A percentile compares a stretch with the other conserved stretches of the same genome.
Evolutionary conservation across 2,797 vertebrate species (phyloP).

Genomic region (Gallirallus australis): DNA sequence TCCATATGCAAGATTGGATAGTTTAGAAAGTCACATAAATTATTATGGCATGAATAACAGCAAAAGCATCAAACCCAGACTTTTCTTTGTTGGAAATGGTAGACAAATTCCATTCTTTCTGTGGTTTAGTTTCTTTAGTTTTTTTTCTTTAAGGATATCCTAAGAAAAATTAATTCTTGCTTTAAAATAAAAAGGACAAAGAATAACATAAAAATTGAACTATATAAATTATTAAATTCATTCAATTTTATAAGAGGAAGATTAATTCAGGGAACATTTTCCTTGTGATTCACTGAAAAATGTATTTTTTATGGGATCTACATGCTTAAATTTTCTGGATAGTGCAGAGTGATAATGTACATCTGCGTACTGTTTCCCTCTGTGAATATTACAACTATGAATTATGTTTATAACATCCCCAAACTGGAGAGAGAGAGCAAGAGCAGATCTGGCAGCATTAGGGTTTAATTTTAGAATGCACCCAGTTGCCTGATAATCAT

Average conservation of each 20-base stretch:
- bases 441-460: neutral
- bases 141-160: neutral
- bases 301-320: constrained; percentile 40
- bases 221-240: constrained; percentile 35
- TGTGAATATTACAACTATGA: constrained; percentile 20
- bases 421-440: neutral
- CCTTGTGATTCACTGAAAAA: constrained; percentile 14
- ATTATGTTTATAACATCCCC: neutral
- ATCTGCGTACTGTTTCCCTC: constrained; percentile 10
- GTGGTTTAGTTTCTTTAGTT: too few relatives aligned
- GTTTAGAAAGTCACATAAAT: constrained; percentile 16
- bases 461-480: constrained; percentile 1
- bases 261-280: constrained; percentile 9
- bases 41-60: neutral
- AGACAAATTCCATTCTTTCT: neutral
- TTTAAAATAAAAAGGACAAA: neutral
- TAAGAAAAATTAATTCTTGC: neutral
- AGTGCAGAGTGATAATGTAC: constrained; percentile 5
- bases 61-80: neutral
- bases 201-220: constrained; percentile 25
- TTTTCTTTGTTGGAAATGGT: neutral
- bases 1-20: neutral
- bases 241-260: constrained; percentile 19
- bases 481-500: neutral
- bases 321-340: neutral